Conservation (phyloP, 2,888 invertebrate species). For the Pterobdella sp. region DNA sequence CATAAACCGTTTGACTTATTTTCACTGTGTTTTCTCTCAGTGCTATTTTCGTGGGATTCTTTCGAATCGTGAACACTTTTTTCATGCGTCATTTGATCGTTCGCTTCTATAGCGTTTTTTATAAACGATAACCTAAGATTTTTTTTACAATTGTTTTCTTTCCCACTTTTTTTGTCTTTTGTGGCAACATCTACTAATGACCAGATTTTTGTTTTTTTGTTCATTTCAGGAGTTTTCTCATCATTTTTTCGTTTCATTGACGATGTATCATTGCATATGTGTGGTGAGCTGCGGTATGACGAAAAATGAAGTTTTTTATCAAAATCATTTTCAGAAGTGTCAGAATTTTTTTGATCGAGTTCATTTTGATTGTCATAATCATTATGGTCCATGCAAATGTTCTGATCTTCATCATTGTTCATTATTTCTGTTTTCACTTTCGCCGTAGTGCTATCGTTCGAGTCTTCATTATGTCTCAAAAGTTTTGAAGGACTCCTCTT, state of each 20-base stretch:
- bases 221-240: not conserved
- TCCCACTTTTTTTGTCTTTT: conserved; percentile 5
- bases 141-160: conserved; percentile 5
- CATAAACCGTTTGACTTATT: not conserved
- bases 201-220: conserved; percentile 22
- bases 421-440: not conserved
- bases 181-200: conserved; percentile 24
- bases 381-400: not conserved
- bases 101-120: not conserved
- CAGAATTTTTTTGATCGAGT: no score
- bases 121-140: not conserved
- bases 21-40: not conserved
- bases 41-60: not conserved
- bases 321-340: no score
- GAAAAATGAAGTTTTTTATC: no score
- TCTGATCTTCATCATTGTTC: no score
- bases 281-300: no score
- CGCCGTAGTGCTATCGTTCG: not conserved
- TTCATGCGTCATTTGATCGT: no score
- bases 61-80: not conserved
- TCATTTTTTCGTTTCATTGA: not conserved
- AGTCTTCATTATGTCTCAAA: not conserved
- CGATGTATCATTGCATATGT: no score
- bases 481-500: not conserved
- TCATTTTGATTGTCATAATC: not conserved